Base-by-base conservation (phyloP, 2,888 invertebrate species). In the Hydrotaea diabolus region DNA sequence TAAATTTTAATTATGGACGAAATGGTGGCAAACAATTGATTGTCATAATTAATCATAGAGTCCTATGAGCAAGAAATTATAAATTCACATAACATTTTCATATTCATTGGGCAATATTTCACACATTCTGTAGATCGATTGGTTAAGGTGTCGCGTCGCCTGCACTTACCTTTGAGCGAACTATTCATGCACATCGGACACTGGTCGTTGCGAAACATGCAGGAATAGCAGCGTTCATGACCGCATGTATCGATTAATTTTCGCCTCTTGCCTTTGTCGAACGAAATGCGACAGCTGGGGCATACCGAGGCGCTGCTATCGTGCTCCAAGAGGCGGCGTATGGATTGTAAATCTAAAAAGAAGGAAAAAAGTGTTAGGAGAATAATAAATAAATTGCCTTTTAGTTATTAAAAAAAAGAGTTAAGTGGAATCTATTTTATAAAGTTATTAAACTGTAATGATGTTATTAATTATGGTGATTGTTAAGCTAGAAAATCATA, bases 211-310 rank as follows among this genome's bases (percentile, higher is more conserved):
- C 96, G 95, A 94, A 98, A 97, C 95, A 98, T 96, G 93, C 98
- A 98, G 88, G 97, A 96, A 94, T 98, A 98, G 93, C 98, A 98
- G 86, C 98, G 94, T 92, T 98, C 98, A 94, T 98, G 98, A 88
- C 98, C 98, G 93, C 98, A 98, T 85, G 97, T 96, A 94, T 98
- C 98, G 91, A 98, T 98, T 90, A 98, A 94, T 92, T 97, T 96
- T 93, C 98, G 95, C 93, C 98, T 98, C 93, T 98, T 98, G 93
- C 98, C 98, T 93, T 98, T 97, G 93, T 98, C 98, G 93, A 98
- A 98, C 89, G 98, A 97, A 95, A 97, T 97, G 93, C 96, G 96
- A 94, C 97, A 97, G 92, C 96, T 96, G 87, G 97, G 97, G 93
- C 97, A 97, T 86, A 94, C 94, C 73, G 94, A 94, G 86, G 94